These are phyloP conservation scores for Myotis yumanensis DNA, from an alignment of 2,113 vertebrate genomes.

Conservation along the genomic window DNA sequence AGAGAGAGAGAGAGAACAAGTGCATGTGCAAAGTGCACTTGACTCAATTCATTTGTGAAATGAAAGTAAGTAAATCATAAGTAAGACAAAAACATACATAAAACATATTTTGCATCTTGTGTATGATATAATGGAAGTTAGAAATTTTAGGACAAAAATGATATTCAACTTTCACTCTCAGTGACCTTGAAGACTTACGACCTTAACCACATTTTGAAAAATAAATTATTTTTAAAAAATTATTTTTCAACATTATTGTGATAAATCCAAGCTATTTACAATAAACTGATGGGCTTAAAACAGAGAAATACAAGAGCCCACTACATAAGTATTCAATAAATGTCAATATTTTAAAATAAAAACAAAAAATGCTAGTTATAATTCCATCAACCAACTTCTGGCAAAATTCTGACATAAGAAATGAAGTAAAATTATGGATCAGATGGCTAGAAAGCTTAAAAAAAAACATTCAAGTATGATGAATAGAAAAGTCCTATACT, in stretches of 20 bases:
- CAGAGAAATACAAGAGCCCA: not conserved
- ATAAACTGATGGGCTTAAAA: not conserved
- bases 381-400: not conserved
- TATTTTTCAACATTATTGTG: not conserved
- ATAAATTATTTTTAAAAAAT: not conserved
- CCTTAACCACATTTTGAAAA: slow-evolving; percentile 8
- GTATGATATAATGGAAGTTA: not conserved
- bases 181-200: not conserved
- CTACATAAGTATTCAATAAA: not conserved
- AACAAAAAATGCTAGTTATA: not conserved
- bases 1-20: too few species aligned
- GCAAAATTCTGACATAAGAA: not conserved
- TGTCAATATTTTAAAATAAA: not conserved
- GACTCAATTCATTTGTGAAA: not conserved
- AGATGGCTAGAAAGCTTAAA: not conserved
- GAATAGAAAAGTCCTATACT: not conserved
- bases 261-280: not conserved
- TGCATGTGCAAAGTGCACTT: not conserved
- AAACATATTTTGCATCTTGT: not conserved
- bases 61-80: not conserved
- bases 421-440: not conserved
- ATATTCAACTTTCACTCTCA: not conserved
- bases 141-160: not conserved
- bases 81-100: slow-evolving; percentile 12
- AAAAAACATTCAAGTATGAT: not conserved